Evolutionary conservation across 2,888 invertebrate species (phyloP).

Genomic region (Harpagoxenus sublaevis): DNA sequence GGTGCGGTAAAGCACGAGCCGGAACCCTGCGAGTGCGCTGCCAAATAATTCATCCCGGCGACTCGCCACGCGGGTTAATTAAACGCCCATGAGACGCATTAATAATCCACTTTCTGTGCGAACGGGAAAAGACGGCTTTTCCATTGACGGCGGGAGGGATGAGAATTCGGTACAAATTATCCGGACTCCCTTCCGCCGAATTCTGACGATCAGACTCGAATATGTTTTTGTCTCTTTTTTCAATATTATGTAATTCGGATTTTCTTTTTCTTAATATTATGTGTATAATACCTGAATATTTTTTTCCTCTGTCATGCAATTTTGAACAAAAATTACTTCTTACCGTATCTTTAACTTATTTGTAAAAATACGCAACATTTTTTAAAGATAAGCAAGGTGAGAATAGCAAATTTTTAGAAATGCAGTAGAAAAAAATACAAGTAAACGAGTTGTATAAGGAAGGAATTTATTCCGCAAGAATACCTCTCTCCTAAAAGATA

Average conservation of each 20-base stretch:
- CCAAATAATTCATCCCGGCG: constrained; percentile 65
- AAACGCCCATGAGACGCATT: constrained; percentile 66
- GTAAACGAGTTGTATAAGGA: not conserved
- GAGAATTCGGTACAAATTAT: constrained; percentile 1
- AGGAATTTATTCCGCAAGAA: not conserved
- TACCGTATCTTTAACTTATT: not conserved
- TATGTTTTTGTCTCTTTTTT: not conserved
- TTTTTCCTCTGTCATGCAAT: not conserved
- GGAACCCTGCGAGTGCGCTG: constrained; percentile 15
- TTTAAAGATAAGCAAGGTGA: not conserved
- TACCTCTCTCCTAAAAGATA: not conserved
- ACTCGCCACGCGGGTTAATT: constrained; percentile 58
- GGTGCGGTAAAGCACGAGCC: constrained; percentile 54
- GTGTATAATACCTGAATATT: not conserved
- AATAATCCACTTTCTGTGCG: constrained; percentile 58
- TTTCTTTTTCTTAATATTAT: not conserved
- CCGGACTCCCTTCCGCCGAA: not conserved
- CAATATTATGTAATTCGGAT: not conserved
- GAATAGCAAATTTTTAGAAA: not conserved
- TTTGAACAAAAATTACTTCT: not conserved
- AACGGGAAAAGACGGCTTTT: not conserved
- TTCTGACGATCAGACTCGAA: not conserved
- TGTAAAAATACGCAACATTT: not conserved
- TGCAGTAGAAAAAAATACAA: not conserved
- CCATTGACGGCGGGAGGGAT: not conserved